Evolutionary conservation across 2,113 vertebrate genomes (phyloP).

Genomic region (Equus quagga): DNA sequence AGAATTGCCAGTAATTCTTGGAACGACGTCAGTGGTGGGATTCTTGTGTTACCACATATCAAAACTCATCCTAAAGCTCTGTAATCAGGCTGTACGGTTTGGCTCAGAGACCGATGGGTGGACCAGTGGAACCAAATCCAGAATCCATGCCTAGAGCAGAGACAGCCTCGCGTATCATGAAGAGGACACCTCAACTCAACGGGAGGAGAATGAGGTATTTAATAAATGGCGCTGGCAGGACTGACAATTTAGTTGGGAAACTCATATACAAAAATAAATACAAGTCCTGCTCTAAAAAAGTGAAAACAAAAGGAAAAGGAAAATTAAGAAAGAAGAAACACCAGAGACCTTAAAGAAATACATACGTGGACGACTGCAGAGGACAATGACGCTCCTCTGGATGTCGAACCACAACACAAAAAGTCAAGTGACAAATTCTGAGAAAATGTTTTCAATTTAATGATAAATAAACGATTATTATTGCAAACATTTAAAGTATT

Average conservation of each 20-base stretch:
- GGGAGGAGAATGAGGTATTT: not conserved
- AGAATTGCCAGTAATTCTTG: not conserved
- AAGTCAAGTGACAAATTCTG: not conserved
- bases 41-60: not conserved
- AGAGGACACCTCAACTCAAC: not conserved
- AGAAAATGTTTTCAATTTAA: not conserved
- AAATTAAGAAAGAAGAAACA: slow-evolving; percentile 18
- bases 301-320: not conserved
- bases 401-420: not conserved
- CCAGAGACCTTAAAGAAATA: not conserved
- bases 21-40: not conserved
- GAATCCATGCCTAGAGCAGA: not conserved
- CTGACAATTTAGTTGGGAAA: not conserved
- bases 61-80: not conserved
- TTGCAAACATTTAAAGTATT: not conserved
- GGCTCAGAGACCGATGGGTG: not conserved
- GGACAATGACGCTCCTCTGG: not conserved
- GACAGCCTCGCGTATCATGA: not conserved
- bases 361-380: not conserved
- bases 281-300: not conserved
- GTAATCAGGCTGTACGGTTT: not conserved
- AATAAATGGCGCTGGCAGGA: not conserved
- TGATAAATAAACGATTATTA: not conserved
- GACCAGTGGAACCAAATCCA: not conserved
- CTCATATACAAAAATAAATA: not conserved